A percentile compares a stretch with the other conserved stretches of the same genome.
phyloP scores from a whole-genome alignment of 2,113 vertebrate genomes.

The Rhinopomastus cyanomelas region DNA sequence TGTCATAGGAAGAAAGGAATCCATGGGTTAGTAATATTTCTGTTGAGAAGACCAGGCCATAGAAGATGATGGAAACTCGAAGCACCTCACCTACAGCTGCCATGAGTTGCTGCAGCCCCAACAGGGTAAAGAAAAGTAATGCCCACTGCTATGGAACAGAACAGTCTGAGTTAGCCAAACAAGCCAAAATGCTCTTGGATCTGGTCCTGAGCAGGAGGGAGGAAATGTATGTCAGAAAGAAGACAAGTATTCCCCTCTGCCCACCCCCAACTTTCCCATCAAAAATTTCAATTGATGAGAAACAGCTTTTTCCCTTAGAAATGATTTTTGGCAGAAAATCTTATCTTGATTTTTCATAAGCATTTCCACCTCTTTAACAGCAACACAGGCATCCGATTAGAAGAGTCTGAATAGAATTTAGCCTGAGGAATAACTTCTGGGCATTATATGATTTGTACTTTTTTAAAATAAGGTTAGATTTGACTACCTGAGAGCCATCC shows the following conservation, averaged over 20 bases:
- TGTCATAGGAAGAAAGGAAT: neutral
- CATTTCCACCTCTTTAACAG: neutral
- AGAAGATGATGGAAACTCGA: neutral
- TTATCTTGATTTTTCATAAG: neutral
- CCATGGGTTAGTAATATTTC: neutral
- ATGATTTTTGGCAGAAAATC: neutral
- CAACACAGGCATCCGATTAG: neutral
- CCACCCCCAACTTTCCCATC: neutral
- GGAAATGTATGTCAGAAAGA: neutral
- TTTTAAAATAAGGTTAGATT: neutral
- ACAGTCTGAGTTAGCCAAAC: neutral
- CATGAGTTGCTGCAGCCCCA: rapidly evolving
- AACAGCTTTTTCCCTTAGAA: neutral
- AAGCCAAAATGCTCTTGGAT: neutral
- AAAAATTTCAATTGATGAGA: neutral
- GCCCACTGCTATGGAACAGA: neutral
- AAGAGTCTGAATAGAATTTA: neutral
- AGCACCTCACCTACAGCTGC: neutral
- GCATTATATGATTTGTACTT: neutral
- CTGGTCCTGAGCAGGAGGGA: neutral
- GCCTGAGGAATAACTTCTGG: neutral
- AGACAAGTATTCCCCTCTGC: neutral
- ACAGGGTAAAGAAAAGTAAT: neutral
- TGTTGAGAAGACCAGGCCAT: neutral
- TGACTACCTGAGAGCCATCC: neutral